These are phyloP conservation scores for Hyla sarda DNA, from an alignment of 2,113 vertebrate genomes.

Conservation along the genomic window DNA sequence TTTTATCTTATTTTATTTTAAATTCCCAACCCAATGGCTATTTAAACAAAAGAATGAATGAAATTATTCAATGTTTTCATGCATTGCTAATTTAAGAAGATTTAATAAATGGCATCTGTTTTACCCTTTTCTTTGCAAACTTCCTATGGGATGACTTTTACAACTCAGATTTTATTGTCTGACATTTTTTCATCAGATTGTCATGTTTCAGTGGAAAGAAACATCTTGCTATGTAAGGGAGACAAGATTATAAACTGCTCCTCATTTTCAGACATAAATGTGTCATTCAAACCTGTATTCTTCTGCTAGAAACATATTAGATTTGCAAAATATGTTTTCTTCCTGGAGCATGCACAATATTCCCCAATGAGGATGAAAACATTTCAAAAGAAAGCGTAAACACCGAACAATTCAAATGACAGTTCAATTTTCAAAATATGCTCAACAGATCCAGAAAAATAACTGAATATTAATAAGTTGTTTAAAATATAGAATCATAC, in stretches of 20 bases:
- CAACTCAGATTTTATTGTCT: conserved; percentile 38
- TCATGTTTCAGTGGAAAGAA: conserved; percentile 41
- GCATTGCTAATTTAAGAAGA: conserved; percentile 31
- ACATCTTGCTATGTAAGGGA: conserved; percentile 34
- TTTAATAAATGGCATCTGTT: conserved; percentile 47
- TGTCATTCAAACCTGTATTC: conserved; percentile 48
- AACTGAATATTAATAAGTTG: background rate
- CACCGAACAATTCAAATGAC: conserved; percentile 21
- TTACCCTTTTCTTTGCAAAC: conserved; percentile 8
- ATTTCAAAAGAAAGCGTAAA: conserved; percentile 24
- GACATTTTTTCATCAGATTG: conserved; percentile 42
- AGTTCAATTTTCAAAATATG: conserved; percentile 37
- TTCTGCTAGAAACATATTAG: conserved; percentile 35
- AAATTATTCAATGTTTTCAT: conserved; percentile 32
- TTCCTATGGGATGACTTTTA: conserved; percentile 29
- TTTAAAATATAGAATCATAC: background rate
- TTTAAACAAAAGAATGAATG: conserved; percentile 29
- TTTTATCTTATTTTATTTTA: conserved; percentile 25
- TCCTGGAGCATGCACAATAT: conserved; percentile 32
- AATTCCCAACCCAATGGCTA: conserved; percentile 23
- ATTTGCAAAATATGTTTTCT: conserved; percentile 44
- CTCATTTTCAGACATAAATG: conserved; percentile 41
- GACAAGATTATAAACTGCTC: conserved; percentile 46
- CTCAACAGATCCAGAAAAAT: background rate
- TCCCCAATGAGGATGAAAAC: conserved; percentile 33